Evolutionary conservation across 2,113 vertebrate genomes (phyloP), one percentile per base, ranked within the genome.

Genomic region (Ameiurus melas): DNA sequence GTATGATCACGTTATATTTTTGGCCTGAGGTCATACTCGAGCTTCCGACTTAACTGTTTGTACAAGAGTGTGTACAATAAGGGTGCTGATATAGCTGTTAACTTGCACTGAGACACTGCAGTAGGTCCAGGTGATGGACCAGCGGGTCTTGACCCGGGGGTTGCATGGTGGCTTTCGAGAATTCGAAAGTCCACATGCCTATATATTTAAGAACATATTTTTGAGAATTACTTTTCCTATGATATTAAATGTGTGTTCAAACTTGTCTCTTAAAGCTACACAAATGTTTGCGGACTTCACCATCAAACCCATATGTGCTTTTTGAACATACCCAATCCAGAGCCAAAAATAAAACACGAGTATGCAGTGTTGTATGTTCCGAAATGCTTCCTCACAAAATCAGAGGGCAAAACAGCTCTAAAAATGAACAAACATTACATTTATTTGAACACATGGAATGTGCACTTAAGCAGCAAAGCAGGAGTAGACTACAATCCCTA

Each of bases 71-170:
- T 84, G 68, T 85, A 64, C 33, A 68, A 22, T 17, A 60, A 83
- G 43, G 62, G 30, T 53, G 62, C 20, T 57, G 60, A 80, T 86
- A 27, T 39, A 75, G 43, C 53, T 82, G 64, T 83, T 62, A 78
- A 75, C 78, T 77, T 88, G 79, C 81, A 71, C 80, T 70, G 53
- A 71, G 81, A 77, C 83, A 84, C 86, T 88, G 90, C 84, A 75
- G 81, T 88, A 70, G 27, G 25, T 64, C 51, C 78, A 62, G 71
- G 30, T 85, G 78, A 85, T 2, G 10, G n/a, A 58, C 8, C 33
- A 36, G 4, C 4, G 0, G 33, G 25, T 39, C 33, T 60, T 2
- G 8, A 27, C 22, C 39, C 22, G 20, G 70, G 73, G 20, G 36
- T 47, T 47, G 9, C 20, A 25, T 22, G 73, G 22, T 13, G 39